Evolutionary conservation across 1,140 invertebrate genomes (phyloP).

Genomic region (Metopolophium dirhodum): DNA sequence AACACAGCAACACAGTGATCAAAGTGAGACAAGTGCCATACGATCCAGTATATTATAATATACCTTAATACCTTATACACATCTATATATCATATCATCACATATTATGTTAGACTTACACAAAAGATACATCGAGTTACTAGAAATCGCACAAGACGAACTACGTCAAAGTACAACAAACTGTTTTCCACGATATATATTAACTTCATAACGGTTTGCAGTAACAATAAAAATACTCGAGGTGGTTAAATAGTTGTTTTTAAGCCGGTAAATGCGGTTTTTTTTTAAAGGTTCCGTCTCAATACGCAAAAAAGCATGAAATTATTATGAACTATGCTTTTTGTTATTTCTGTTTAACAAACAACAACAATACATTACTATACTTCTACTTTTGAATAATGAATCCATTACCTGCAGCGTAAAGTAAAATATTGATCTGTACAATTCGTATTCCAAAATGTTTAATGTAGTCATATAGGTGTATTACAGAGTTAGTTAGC

Average conservation of each 20-base stretch:
- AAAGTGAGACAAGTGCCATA: not conserved
- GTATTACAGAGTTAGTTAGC: not conserved
- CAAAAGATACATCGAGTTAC: not conserved
- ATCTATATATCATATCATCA: not conserved
- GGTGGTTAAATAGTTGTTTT: conserved; percentile 4
- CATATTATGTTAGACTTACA: not conserved
- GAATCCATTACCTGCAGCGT: not conserved
- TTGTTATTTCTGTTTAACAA: not conserved
- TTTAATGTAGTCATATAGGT: too few species aligned
- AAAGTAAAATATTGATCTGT: not conserved
- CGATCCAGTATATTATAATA: not conserved
- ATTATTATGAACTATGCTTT: conserved; percentile 11
- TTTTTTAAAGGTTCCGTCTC: not conserved
- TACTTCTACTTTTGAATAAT: conserved; percentile 2
- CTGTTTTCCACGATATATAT: not conserved
- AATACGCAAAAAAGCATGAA: not conserved
- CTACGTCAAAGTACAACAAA: not conserved
- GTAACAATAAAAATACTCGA: not conserved
- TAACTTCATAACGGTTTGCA: not conserved
- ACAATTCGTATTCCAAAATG: not conserved
- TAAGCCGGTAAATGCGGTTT: not conserved
- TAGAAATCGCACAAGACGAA: too few species aligned
- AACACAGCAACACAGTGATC: not conserved
- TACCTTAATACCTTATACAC: not conserved
- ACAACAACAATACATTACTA: not conserved